phyloP scores from a whole-genome alignment of 30 jellyfish, hydroid and myxozoan species.

The Rhopilema esculentum region DNA sequence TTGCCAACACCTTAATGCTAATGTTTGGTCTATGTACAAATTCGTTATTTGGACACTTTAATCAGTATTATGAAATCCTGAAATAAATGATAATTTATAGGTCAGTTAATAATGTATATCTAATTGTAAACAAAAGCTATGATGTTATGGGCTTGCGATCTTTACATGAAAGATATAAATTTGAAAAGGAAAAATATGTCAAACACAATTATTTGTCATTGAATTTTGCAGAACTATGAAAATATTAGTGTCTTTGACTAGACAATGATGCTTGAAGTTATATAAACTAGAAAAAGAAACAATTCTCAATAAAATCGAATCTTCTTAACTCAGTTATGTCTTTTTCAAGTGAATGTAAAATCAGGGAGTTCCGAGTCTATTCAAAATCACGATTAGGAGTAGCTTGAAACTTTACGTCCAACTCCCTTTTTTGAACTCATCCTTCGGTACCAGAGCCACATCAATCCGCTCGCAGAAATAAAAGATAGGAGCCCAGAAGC shows the following conservation, averaged over 20 bases:
- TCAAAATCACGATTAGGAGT: too few species aligned
- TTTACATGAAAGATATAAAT: background rate
- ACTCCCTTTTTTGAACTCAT: too few species aligned
- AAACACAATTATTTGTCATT: background rate
- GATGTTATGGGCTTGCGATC: background rate
- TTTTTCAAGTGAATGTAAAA: too few species aligned
- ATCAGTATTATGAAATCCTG: background rate
- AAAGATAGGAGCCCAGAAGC: too few species aligned
- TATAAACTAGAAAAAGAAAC: background rate
- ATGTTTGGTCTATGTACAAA: background rate
- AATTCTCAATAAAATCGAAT: too few species aligned
- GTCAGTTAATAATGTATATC: background rate
- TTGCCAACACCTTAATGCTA: background rate
- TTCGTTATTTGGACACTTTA: background rate
- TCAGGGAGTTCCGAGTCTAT: too few species aligned
- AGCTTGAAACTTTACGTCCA: too few species aligned
- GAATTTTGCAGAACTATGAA: background rate
- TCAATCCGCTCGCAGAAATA: too few species aligned
- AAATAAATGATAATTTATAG: background rate
- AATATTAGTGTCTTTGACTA: background rate
- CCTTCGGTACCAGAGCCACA: too few species aligned
- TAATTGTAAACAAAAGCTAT: background rate
- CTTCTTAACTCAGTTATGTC: too few species aligned
- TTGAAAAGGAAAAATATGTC: too few species aligned
- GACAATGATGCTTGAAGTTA: background rate